Evolutionary conservation across 2,113 vertebrate species (phyloP).

Genomic region (Cromileptes altivelis): DNA sequence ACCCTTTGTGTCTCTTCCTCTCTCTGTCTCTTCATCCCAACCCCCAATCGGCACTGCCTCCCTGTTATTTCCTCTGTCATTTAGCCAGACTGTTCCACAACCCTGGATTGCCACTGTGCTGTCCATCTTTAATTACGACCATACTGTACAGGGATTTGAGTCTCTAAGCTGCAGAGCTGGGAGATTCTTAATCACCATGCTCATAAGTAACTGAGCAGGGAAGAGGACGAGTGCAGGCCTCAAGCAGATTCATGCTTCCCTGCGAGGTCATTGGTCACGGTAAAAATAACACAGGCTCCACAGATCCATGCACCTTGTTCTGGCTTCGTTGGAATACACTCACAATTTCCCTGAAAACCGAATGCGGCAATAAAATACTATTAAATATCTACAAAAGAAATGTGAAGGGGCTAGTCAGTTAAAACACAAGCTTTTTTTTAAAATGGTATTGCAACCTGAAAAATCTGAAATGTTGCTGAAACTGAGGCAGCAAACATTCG

Average conservation of each 20-base stretch:
- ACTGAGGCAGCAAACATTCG: background rate
- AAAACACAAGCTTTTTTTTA: background rate
- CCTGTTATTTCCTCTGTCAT: slow-evolving; percentile 74
- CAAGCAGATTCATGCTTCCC: slow-evolving; percentile 60
- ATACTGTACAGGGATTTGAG: slow-evolving; percentile 74
- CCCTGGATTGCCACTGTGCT: slow-evolving; percentile 49
- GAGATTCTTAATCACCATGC: slow-evolving; percentile 74
- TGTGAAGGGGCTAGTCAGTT: background rate
- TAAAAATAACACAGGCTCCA: slow-evolving; percentile 65
- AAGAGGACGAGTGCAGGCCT: slow-evolving; percentile 41
- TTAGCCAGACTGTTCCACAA: slow-evolving; percentile 39
- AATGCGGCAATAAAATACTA: background rate
- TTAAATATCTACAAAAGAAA: background rate
- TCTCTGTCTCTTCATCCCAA: slow-evolving; percentile 50
- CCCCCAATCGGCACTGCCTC: slow-evolving; percentile 46
- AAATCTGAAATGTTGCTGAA: background rate
- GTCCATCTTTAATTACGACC: slow-evolving; percentile 77
- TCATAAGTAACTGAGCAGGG: slow-evolving; percentile 57
- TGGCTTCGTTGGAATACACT: slow-evolving; percentile 34
- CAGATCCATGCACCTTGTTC: slow-evolving; percentile 47
- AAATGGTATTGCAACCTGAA: background rate
- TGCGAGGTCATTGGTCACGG: slow-evolving; percentile 59
- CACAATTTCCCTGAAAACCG: background rate
- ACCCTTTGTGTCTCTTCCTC: slow-evolving; percentile 70
- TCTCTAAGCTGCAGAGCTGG: slow-evolving; percentile 68